These are phyloP conservation scores for Diadophis punctatus DNA, from an alignment of 2,113 vertebrate species.

Conservation along the genomic window DNA sequence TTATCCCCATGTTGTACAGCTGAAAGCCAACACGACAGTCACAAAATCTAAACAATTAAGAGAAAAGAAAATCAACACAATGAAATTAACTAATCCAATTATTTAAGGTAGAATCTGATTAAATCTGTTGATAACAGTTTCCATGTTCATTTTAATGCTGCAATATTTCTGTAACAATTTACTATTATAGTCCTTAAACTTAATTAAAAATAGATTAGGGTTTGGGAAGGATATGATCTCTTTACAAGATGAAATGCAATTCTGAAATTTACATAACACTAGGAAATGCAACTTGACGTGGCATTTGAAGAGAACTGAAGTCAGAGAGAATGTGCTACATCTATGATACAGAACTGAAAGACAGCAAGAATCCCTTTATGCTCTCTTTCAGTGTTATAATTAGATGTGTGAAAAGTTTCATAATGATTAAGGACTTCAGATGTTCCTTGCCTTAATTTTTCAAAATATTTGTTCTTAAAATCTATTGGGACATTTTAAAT, in stretches of 20 bases:
- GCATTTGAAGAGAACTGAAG: background rate
- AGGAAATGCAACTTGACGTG: conserved; percentile 2
- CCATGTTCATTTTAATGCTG: background rate
- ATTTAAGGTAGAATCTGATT: background rate
- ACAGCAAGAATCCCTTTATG: background rate
- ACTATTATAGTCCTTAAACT: background rate
- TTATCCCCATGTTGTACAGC: background rate
- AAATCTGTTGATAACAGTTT: background rate
- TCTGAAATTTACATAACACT: background rate
- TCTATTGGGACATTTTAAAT: background rate
- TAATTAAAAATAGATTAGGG: background rate
- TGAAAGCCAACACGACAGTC: background rate
- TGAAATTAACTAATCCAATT: background rate
- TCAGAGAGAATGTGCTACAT: background rate
- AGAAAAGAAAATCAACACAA: background rate
- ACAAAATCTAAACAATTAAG: background rate
- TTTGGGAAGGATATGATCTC: background rate
- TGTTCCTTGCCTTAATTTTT: background rate
- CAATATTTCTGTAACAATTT: background rate
- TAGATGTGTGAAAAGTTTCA: conserved; percentile 4
- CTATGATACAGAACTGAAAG: background rate
- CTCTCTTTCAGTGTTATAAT: background rate
- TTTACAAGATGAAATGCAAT: background rate
- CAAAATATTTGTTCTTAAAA: background rate
- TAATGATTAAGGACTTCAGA: background rate